Base-by-base conservation (phyloP, 2,113 vertebrate genomes). In the Misgurnus anguillicaudatus region DNA sequence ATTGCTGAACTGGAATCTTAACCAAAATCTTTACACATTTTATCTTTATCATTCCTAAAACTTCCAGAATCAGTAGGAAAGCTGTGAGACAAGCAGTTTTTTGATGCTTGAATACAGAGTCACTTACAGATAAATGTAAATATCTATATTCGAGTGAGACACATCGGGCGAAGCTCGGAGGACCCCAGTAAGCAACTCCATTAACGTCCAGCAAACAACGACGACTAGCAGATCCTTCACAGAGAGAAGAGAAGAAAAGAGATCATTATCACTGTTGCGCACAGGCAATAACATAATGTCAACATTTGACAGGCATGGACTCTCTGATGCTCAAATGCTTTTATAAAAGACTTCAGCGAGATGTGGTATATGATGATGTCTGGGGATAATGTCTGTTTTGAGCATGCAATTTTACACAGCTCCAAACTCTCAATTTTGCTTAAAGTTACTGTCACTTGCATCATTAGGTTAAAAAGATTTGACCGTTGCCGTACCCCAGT, bases 91-190 rank as follows among this genome's bases (percentile, higher is more conserved):
- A 36, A 5, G 21, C 42, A 5, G 9, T 45, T 45, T 45, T 9
- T 7, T 45, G 42, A 9, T 5, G n/a, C n/a, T 45, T 19, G n/a
- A 57, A 57, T 57, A 57, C 7, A n/a, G 14, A 57, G 48, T 4
- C 79, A 92, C 93, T 92, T 87, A 94, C 98, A 88, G 96, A 95
- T 92, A 99, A 91, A 92, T 98, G 96, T 88, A 99, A 94, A 93
- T 97, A 95, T 94, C 95, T 91, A 94, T 96, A 98, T 82, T 98
- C 97, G n/a, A 96, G 94, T 83, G 98, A 99, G 90, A 99, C 85
- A 91, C 98, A 99, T 94, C 97, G 95, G 89, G 98, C 97, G 79
- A 99, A 99, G 92, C 98, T 98, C 92, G 98, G 98, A 90, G 95
- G 93, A 58, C 96, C 96, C 98, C 98, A 99, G 85, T 97, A 98